Base-by-base conservation (phyloP, 2,797 vertebrate species). In the Threskiornis aethiopicus region DNA sequence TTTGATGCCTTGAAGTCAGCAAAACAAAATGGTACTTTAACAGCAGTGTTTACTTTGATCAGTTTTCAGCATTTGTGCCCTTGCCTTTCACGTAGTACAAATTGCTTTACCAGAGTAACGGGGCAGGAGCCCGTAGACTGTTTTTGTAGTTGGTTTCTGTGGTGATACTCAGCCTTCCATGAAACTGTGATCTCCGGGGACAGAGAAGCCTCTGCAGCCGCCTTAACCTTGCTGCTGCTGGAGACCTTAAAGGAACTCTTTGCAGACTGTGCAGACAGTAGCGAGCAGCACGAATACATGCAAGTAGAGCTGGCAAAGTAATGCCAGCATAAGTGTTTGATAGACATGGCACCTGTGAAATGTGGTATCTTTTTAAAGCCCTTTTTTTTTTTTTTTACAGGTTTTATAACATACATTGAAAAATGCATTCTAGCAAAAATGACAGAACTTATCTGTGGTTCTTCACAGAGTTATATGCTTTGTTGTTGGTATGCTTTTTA, bases 131-230 rank as follows among this genome's bases (percentile, higher is more conserved):
- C 96, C 44, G 2, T 9, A 86, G 95, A 95, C 97, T 99, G 98
- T 98, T 98, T 98, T 98, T 98, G 96, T 97, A 97, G 96, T 97
- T 98, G 97, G 98, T 98, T 99, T 98, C 98, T 97, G 97, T 98
- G 97, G 98, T 97, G 96, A 98, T 97, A 84, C 90, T 96, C 91
- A 97, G 96, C 96, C 97, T 97, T 98, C 97, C 92, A 61, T 97
- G 97, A 95, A 98, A 96, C 95, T 87, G n/a, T 54, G 87, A 85
- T 98, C 98, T 97, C 98, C 44, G 70, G 97, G 97, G 98, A 98
- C 81, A 93, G 91, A 77, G 89, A 82, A 97, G 95, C 77, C 94
- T 97, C 94, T 96, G 97, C 97, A 97, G 97, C 96, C 11, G 61
- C 97, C 95, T 96, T 91, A 94, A 84, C 95, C 88, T 97, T 69